Percentiles rank a stretch among this genome's conserved stretches.
Conservation (phyloP, 2,797 vertebrate genomes). For the Enteromius anoplus region DNA sequence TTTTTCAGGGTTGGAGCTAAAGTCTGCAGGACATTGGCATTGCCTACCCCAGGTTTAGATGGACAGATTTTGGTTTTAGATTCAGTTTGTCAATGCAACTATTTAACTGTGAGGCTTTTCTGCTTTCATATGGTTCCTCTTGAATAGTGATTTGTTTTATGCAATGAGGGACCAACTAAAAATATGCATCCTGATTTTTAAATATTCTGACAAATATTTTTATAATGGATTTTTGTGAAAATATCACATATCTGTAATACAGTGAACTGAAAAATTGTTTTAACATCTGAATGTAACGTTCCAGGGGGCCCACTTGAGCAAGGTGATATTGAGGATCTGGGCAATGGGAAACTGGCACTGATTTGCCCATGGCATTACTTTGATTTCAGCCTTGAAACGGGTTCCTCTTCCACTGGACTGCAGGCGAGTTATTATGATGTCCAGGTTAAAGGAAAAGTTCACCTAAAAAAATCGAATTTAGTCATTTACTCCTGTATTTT, state of each 20-base stretch:
- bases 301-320: constrained; percentile 72
- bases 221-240: not conserved
- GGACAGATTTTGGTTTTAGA: not conserved
- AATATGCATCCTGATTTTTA: no score
- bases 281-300: not conserved
- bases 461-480: not conserved
- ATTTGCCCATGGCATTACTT: constrained; percentile 75
- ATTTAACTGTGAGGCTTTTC: not conserved
- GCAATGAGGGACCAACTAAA: no score
- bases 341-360: constrained; percentile 67
- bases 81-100: not conserved
- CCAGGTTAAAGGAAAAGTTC: not conserved
- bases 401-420: constrained; percentile 70
- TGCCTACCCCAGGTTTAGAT: not conserved
- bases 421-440: constrained; percentile 61
- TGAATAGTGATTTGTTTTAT: not conserved
- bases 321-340: constrained; percentile 73
- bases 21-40: no score
- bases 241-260: not conserved
- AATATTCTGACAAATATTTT: not conserved
- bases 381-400: constrained; percentile 72
- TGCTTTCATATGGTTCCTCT: not conserved
- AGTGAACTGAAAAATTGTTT: not conserved
- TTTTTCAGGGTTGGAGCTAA: no score
- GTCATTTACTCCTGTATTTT: not conserved